phyloP scores from a whole-genome alignment of 2,888 invertebrate species.

The Mechanitis mazaeus region DNA sequence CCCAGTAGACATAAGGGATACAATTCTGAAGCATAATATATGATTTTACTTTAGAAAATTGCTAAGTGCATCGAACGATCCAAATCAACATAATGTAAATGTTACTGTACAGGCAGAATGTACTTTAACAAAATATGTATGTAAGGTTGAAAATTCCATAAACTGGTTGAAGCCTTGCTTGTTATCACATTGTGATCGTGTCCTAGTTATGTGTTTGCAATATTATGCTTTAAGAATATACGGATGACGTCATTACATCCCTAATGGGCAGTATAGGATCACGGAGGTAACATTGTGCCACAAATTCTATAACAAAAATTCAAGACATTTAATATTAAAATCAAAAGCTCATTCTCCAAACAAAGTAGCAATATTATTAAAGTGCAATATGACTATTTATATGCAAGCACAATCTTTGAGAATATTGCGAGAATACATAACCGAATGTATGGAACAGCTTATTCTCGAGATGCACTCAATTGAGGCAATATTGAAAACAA shows the following conservation, averaged over 20 bases:
- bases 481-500: slow-evolving; percentile 43
- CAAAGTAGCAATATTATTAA: neutral
- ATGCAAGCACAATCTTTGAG: slow-evolving; percentile 4
- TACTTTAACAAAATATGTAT: neutral
- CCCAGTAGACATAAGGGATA: neutral
- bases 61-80: slow-evolving; percentile 5
- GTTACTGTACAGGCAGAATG: neutral
- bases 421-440: slow-evolving; percentile 2
- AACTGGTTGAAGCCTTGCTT: neutral
- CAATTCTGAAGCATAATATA: slow-evolving; percentile 12
- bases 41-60: slow-evolving; percentile 24
- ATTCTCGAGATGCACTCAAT: slow-evolving; percentile 39
- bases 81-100: slow-evolving; percentile 3
- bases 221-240: neutral
- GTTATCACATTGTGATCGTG: no score
- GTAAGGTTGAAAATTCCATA: neutral
- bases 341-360: neutral
- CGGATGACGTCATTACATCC: neutral
- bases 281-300: no score
- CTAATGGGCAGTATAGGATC: neutral
- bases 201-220: neutral
- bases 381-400: slow-evolving; percentile 4
- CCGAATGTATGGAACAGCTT: slow-evolving; percentile 23
- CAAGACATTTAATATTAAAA: neutral
- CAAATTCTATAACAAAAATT: no score